Evolutionary conservation across 2,888 invertebrate species (phyloP), one percentile per base, ranked within the genome.

Genomic region (Caenorhabditis parvicauda): DNA sequence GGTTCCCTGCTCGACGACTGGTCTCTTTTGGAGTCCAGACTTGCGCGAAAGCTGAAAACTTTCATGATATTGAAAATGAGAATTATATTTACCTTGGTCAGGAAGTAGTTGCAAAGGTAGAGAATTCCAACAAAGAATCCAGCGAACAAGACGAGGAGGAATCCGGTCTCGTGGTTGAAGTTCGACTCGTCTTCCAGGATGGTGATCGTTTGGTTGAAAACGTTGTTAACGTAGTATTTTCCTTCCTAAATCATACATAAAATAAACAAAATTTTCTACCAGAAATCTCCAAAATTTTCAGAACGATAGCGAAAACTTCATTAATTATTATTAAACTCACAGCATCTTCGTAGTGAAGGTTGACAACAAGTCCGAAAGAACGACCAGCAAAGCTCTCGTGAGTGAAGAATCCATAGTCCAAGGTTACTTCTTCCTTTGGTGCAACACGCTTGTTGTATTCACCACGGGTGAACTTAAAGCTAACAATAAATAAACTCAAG

Each of bases 111-210:
- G 47, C 81, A 78, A 62, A 82, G 60, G 54, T 96, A 91, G 54
- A 94, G 70, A 6, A 91, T 86, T 47, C 96, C 85, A 46, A 95
- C 89, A 48, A 88, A 88, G 56, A 91, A 88, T 2, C 92, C 95
- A 21, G 90, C 90, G 64, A 98, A 86, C 85, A 98, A 90, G 57
- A 98, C 87, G 82, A 96, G 96, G 72, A 99, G 85, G 88, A 98
- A 98, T 86, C 96, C 91, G 32, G 95, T 96, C 86, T 98, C 98
- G 22, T 94, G 93, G 82, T 96, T 96, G 58, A 98, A 86, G 52
- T 95, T 94, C 83, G 94, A 93, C 71, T 96, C 94, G 38, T 96
- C 86, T 84, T 99, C 98, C 3, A 92, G 88, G 54, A 98, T 90
- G 83, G 90, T 90, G 28, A 98, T 87, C 0, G 98, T 99, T 84